Conservation (phyloP, 1,140 invertebrate genomes). For the Rhizoglyphus robini region DNA sequence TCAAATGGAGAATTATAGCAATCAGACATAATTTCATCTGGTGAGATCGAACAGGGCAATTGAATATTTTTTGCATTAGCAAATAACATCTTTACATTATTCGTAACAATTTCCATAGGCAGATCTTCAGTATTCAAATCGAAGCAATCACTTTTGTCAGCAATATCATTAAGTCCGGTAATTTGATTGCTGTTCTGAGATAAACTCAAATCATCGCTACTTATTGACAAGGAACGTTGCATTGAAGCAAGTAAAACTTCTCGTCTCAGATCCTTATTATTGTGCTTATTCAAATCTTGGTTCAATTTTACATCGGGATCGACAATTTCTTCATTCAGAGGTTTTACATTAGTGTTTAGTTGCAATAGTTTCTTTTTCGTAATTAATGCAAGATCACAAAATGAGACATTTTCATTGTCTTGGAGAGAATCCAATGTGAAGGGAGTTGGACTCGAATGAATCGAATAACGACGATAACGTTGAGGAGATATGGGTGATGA, state of each 20-base stretch:
- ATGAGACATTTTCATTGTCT: constrained; percentile 11
- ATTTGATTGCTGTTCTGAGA: background rate
- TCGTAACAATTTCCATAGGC: background rate
- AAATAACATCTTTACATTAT: background rate
- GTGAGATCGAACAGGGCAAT: background rate
- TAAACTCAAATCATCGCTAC: constrained; percentile 12
- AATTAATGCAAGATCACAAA: constrained; percentile 19
- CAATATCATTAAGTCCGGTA: background rate
- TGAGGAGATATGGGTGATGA: background rate
- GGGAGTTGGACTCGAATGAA: background rate
- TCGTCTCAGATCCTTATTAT: constrained; percentile 1
- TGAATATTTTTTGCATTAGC: background rate
- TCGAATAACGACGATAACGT: constrained; percentile 8
- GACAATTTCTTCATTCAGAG: background rate
- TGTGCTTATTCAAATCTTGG: background rate
- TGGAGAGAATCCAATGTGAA: background rate
- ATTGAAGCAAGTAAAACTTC: constrained; percentile 19
- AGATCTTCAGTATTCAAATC: constrained; percentile 8
- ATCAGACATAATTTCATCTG: background rate
- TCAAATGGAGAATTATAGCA: background rate
- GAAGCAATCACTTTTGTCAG: background rate
- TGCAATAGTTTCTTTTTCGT: constrained; percentile 16
- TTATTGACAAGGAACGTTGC: background rate
- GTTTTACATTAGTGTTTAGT: background rate
- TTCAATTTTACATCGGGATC: constrained; percentile 13